Percentiles rank a stretch among this genome's conserved stretches.
Conservation (phyloP, 2,797 vertebrate species). For the Macrochelys suwanniensis region DNA sequence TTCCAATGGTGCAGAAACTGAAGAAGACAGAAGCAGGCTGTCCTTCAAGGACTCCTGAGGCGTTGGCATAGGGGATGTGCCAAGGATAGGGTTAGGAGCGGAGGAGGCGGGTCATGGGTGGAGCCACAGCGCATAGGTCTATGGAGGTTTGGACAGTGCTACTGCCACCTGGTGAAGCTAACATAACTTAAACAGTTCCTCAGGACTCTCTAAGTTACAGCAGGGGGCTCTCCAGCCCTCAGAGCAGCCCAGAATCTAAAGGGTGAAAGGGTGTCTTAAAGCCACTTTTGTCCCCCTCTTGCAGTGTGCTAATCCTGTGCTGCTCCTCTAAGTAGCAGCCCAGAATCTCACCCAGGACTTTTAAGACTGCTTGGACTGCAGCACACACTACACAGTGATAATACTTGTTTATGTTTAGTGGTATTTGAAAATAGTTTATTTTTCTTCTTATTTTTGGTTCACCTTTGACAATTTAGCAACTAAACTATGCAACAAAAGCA, state of each 20-base stretch:
- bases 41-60: neutral
- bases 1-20: neutral
- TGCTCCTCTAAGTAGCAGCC: neutral
- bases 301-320: neutral
- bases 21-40: neutral
- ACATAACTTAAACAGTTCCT: neutral
- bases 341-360: neutral
- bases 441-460: neutral
- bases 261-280: neutral
- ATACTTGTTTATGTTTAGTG: neutral
- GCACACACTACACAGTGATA: neutral
- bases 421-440: neutral
- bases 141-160: neutral
- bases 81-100: neutral
- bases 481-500: neutral
- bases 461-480: neutral
- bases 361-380: neutral
- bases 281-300: neutral
- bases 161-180: neutral
- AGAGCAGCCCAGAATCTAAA: neutral
- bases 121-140: neutral
- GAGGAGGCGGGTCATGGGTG: neutral
- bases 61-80: neutral
- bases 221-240: neutral
- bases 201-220: neutral